Percentiles rank a stretch among this genome's conserved stretches.
phyloP scores from a whole-genome alignment of 1,140 invertebrate genomes.

The Glossosoma conforme region DNA sequence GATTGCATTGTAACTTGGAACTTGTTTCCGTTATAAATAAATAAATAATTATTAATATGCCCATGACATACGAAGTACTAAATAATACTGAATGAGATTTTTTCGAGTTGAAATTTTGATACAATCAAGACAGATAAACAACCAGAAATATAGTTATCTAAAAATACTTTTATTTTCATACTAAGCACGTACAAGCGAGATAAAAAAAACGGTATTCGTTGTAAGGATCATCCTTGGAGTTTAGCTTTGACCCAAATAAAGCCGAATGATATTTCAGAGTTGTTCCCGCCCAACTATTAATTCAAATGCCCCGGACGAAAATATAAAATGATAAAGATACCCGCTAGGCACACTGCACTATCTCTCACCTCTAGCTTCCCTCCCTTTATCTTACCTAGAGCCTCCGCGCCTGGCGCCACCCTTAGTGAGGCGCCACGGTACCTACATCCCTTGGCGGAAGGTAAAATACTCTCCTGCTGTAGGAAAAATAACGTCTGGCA shows the following conservation, averaged over 20 bases:
- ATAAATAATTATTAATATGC: no score
- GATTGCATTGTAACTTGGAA: no score
- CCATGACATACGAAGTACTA: no score
- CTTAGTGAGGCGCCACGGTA: constrained; percentile 26
- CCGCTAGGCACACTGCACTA: constrained; percentile 25
- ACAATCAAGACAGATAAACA: no score
- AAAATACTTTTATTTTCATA: no score
- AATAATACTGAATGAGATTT: no score
- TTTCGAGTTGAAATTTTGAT: no score
- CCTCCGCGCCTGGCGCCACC: neutral
- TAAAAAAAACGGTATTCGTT: neutral
- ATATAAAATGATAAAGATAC: constrained; percentile 29
- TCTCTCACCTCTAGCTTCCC: constrained; percentile 31
- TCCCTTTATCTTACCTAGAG: constrained; percentile 30
- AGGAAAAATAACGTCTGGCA: no score
- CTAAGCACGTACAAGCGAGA: no score
- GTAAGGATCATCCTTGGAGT: neutral
- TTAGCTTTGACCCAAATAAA: constrained; percentile 29
- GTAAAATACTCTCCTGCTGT: constrained; percentile 14
- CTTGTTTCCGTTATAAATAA: no score
- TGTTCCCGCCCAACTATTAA: constrained; percentile 21
- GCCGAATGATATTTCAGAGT: constrained; percentile 9
- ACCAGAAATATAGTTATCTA: no score
- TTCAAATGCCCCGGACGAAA: constrained; percentile 24
- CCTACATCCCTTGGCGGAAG: constrained; percentile 28